Percentiles rank a stretch among this genome's conserved stretches.
Evolutionary conservation across 2,113 vertebrate genomes (phyloP).

Genomic region (Zonotrichia leucophrys): DNA sequence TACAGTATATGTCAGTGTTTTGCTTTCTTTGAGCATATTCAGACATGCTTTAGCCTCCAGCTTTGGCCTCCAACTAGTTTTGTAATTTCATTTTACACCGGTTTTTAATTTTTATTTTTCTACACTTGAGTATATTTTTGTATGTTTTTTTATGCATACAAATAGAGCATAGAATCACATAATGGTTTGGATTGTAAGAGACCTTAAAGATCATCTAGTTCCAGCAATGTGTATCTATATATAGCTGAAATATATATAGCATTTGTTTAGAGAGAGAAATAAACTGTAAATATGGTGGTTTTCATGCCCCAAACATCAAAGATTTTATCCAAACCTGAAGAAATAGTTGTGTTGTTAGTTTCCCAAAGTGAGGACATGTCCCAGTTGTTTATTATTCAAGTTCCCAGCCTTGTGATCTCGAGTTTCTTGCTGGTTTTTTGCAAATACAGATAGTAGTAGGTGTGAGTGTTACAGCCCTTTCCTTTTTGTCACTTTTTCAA

Average conservation of each 20-base stretch:
- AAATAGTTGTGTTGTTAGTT: background rate
- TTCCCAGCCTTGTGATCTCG: constrained; percentile 27
- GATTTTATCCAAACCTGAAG: background rate
- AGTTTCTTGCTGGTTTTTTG: constrained; percentile 20
- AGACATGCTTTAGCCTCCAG: background rate
- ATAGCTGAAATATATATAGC: background rate
- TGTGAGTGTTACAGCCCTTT: constrained; percentile 24
- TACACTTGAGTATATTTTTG: background rate
- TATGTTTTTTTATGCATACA: background rate
- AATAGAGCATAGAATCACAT: background rate
- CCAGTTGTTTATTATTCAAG: constrained; percentile 37
- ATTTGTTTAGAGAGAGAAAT: background rate
- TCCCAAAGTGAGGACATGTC: background rate
- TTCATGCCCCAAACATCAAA: background rate
- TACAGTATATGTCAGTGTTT: background rate
- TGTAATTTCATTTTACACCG: background rate
- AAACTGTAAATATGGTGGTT: background rate
- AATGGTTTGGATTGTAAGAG: background rate
- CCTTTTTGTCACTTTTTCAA: constrained; percentile 20
- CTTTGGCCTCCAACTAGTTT: background rate
- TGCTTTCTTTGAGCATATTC: background rate
- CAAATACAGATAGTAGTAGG: constrained; percentile 12
- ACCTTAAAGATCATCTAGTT: background rate
- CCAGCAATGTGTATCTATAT: background rate
- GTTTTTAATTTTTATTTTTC: background rate